phyloP scores from a whole-genome alignment of 2,888 invertebrate species.

The Holacanthella duospinosa region DNA sequence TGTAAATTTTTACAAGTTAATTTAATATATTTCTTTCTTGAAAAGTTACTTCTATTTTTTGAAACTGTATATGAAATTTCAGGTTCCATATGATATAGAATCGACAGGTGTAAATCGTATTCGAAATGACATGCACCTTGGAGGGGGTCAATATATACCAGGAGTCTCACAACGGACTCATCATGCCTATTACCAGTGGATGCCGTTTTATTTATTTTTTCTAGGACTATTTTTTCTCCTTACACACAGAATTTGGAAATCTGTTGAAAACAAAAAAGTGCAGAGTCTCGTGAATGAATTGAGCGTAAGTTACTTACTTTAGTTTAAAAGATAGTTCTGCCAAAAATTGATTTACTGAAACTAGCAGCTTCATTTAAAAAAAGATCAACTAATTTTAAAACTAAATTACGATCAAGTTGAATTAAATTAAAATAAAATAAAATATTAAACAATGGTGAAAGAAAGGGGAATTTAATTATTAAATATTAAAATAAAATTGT shows the following conservation, averaged over 20 bases:
- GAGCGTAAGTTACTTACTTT: background rate
- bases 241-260: constrained; percentile 9
- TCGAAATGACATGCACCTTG: constrained; percentile 8
- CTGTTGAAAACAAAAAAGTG: background rate
- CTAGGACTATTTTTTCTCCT: constrained; percentile 16
- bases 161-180: constrained; percentile 21
- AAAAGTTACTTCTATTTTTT: background rate
- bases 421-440: no score
- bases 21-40: background rate
- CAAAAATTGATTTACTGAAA: no score
- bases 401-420: no score
- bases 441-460: no score
- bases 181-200: constrained; percentile 35
- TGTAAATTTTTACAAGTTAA: background rate
- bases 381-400: background rate
- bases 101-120: background rate
- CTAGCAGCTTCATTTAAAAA: no score
- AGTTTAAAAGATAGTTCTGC: background rate
- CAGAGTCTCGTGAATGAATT: background rate
- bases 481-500: no score
- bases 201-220: no score
- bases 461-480: no score
- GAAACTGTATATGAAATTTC: background rate
- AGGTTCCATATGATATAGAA: constrained; percentile 26
- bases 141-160: constrained; percentile 27